These are phyloP conservation scores for Oxycera nigricornis DNA, from an alignment of 2,888 invertebrate species.

Conservation along the genomic window DNA sequence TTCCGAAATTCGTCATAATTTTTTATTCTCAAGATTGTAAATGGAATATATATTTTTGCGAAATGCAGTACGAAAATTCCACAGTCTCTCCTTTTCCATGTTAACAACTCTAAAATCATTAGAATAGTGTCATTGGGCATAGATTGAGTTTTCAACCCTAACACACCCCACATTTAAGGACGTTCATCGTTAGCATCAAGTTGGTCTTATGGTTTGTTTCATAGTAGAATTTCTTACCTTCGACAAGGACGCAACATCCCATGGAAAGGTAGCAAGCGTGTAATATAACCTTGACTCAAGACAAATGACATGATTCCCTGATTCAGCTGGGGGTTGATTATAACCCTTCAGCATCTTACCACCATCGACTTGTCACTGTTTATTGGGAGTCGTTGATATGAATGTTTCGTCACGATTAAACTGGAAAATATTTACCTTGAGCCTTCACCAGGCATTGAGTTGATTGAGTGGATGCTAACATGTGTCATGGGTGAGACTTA, in stretches of 20 bases:
- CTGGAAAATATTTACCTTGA: constrained; percentile 44
- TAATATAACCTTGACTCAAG: background rate
- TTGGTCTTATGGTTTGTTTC: background rate
- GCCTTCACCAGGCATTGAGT: constrained; percentile 45
- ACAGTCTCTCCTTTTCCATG: background rate
- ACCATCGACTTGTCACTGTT: constrained; percentile 1
- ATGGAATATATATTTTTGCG: too few species aligned
- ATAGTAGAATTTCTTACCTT: background rate
- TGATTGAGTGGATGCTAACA: constrained; percentile 48
- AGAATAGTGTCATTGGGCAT: constrained; percentile 17
- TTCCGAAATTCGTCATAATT: too few species aligned
- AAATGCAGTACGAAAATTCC: too few species aligned
- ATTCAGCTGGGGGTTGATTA: background rate
- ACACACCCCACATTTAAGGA: background rate
- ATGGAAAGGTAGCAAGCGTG: constrained; percentile 22
- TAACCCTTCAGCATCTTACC: background rate
- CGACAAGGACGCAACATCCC: background rate
- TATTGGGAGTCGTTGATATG: constrained; percentile 40
- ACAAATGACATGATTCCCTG: constrained; percentile 26
- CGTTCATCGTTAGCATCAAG: background rate
- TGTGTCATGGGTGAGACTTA: constrained; percentile 46
- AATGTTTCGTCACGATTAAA: constrained; percentile 46
- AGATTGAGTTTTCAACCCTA: constrained; percentile 36
- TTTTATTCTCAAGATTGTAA: too few species aligned
- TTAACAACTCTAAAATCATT: background rate